Conservation (phyloP, 2,113 vertebrate genomes). For the Sinocyclocheilus maitianheensis region DNA sequence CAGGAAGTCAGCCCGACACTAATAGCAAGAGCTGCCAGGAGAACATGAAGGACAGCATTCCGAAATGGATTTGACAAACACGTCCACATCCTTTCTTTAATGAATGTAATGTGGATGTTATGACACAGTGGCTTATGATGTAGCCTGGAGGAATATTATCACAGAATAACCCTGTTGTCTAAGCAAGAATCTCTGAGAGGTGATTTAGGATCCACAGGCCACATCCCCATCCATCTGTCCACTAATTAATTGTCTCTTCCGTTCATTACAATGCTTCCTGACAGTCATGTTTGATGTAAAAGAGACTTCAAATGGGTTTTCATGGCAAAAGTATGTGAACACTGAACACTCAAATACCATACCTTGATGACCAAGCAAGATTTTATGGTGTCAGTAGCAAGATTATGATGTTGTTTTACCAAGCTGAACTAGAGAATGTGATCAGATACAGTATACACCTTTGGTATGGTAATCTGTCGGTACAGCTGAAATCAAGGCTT, state of each 20-base stretch:
- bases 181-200: slow-evolving; percentile 35
- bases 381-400: too few species aligned
- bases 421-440: too few species aligned
- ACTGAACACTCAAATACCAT: not conserved
- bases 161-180: slow-evolving; percentile 8
- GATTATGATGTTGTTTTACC: too few species aligned
- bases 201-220: slow-evolving; percentile 51
- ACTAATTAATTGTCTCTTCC: slow-evolving; percentile 66
- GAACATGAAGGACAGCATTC: slow-evolving; percentile 25
- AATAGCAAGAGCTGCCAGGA: slow-evolving; percentile 11
- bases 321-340: not conserved
- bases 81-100: slow-evolving; percentile 13
- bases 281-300: slow-evolving; percentile 61
- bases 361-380: not conserved
- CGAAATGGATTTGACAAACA: not conserved
- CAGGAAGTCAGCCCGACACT: not conserved
- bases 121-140: slow-evolving; percentile 34
- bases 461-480: too few species aligned
- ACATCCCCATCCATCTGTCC: slow-evolving; percentile 53
- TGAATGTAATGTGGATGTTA: slow-evolving; percentile 33
- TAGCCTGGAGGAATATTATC: slow-evolving; percentile 15
- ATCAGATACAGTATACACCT: too few species aligned
- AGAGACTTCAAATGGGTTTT: slow-evolving; percentile 40
- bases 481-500: too few species aligned
- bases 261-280: slow-evolving; percentile 56